These are phyloP conservation scores for Sebastes dallii DNA, from an alignment of 2,797 vertebrate species.

Conservation along the genomic window DNA sequence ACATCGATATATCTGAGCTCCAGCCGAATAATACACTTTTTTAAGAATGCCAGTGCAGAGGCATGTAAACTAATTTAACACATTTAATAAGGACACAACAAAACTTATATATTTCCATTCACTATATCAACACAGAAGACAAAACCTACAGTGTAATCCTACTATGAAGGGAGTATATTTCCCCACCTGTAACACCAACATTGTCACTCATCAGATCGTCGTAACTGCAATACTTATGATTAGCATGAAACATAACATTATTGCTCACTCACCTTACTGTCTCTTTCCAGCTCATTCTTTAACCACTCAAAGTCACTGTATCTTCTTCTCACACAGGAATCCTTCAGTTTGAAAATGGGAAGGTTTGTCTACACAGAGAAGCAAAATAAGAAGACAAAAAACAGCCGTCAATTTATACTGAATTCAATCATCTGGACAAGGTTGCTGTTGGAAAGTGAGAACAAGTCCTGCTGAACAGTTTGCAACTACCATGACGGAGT, in stretches of 20 bases:
- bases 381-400: slow-evolving; percentile 2
- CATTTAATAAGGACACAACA: not conserved
- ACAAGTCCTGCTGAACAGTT: too few species aligned
- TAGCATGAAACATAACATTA: not conserved
- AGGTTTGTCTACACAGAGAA: slow-evolving; percentile 89
- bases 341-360: slow-evolving; percentile 98
- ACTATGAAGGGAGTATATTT: not conserved
- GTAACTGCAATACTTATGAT: not conserved
- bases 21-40: not conserved
- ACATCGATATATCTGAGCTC: not conserved
- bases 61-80: not conserved
- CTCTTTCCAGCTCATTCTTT: slow-evolving; percentile 98
- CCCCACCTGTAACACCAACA: not conserved
- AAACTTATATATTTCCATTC: not conserved
- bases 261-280: slow-evolving; percentile 92
- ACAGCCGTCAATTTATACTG: not conserved
- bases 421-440: not conserved
- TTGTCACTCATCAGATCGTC: not conserved
- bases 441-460: too few species aligned
- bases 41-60: not conserved
- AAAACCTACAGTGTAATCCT: not conserved
- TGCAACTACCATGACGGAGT: not conserved
- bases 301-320: slow-evolving; percentile 99
- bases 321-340: slow-evolving; percentile 94
- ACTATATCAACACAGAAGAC: not conserved